Conservation (phyloP, 1,140 invertebrate species). For the Calosoma granatense region DNA sequence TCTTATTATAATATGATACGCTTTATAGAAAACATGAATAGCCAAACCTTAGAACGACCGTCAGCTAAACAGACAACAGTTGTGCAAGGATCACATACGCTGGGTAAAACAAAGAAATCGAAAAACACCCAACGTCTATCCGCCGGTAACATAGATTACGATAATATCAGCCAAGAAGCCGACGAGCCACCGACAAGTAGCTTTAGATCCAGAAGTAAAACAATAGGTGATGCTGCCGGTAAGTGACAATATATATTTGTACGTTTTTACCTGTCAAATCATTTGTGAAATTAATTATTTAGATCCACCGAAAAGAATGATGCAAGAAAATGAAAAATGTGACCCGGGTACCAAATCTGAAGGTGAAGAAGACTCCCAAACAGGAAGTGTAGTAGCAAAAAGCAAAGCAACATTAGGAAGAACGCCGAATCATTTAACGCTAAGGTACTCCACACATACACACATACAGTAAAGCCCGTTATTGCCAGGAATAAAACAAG, state of each 20-base stretch:
- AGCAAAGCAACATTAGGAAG: slow-evolving; percentile 62
- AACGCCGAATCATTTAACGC: slow-evolving; percentile 84
- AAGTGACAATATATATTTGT: slow-evolving; percentile 7
- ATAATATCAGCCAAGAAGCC: slow-evolving; percentile 52
- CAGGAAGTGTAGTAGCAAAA: slow-evolving; percentile 52
- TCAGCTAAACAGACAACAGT: slow-evolving; percentile 34
- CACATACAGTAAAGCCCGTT: no score
- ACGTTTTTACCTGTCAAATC: slow-evolving; percentile 12
- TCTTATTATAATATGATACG: no score
- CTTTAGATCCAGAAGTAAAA: slow-evolving; percentile 81
- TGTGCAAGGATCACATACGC: slow-evolving; percentile 56
- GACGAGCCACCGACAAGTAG: slow-evolving; percentile 38
- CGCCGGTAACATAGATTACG: slow-evolving; percentile 79
- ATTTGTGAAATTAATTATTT: no score
- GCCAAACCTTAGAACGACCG: slow-evolving; percentile 31
- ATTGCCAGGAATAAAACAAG: no score
- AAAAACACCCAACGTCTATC: slow-evolving; percentile 77
- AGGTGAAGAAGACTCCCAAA: slow-evolving; percentile 72
- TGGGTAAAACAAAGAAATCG: slow-evolving; percentile 61
- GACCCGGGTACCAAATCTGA: slow-evolving; percentile 75
- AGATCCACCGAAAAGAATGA: slow-evolving; percentile 27
- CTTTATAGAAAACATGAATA: slow-evolving; percentile 20
- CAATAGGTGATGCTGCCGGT: slow-evolving; percentile 73
- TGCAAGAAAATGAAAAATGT: slow-evolving; percentile 43
- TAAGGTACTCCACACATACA: slow-evolving; percentile 45